Conservation (phyloP, 1,140 invertebrate genomes). For the Drosophila mauritiana region DNA sequence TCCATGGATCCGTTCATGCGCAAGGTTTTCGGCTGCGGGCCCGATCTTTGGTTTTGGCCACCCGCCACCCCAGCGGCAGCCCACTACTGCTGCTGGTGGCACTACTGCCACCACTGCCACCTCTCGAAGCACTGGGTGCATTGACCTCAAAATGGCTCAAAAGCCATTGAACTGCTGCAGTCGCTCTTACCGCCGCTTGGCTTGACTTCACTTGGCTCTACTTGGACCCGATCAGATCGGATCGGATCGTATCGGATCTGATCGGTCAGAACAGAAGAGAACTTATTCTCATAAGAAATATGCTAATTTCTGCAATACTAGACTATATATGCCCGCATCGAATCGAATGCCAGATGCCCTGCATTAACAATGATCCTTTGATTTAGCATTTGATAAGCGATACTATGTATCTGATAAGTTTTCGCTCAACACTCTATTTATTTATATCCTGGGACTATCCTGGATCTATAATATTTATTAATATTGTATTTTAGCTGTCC, state of each 20-base stretch:
- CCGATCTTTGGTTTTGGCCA: conserved; percentile 41
- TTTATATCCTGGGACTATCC: too few relatives aligned
- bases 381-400: too few relatives aligned
- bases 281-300: conserved; percentile 13
- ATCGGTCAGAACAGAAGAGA: conserved; percentile 12
- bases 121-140: conserved; percentile 59
- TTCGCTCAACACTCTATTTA: too few relatives aligned
- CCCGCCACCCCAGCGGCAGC: conserved; percentile 1
- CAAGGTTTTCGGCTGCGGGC: conserved; percentile 70
- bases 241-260: conserved; percentile 1
- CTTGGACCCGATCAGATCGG: not conserved
- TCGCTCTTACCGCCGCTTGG: conserved; percentile 11
- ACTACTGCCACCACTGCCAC: conserved; percentile 1
- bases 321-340: too few relatives aligned
- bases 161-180: conserved; percentile 80
- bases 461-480: too few relatives aligned
- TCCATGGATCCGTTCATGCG: conserved; percentile 84
- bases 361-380: not conserved
- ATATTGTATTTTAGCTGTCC: too few relatives aligned
- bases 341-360: not conserved
- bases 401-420: not conserved
- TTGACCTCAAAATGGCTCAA: conserved; percentile 84
- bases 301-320: conserved; percentile 14
- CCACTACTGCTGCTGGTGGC: not conserved
- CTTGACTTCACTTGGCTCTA: not conserved